Base-by-base conservation (phyloP, 2,113 vertebrate species). In the Apodemus speciosus region DNA sequence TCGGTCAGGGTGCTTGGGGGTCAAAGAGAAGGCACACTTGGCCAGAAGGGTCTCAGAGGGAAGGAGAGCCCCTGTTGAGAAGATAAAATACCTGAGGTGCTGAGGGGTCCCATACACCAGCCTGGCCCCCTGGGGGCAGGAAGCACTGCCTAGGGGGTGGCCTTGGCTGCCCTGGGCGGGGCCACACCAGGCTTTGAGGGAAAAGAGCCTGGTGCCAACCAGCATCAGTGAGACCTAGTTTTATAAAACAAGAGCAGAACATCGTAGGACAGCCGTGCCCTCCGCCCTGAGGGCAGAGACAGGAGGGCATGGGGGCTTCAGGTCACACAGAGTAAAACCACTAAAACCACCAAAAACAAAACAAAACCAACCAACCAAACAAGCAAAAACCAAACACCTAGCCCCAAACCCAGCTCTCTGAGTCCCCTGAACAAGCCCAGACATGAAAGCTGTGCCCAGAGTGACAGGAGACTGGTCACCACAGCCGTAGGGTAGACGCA, bases 61-160 rank as follows among this genome's bases (percentile, higher is more conserved):
- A 53, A 38, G n/a, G 16, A 40, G 2, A 16, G 79, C 11, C 27
- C 77, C 53, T 21, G 21, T 15, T 27, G 23, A 20, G 15, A 56
- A 27, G 58, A 62, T 10, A 83, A 89, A 66, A 73, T 43, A 79
- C 92, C 71, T 92, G 90, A 95, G 92, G 62, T 56, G 2, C 18
- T 20, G 38, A 56, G 58, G 72, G 64, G 11, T 27, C n/a, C 75
- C n/a, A 21, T 15, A 20, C 35, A 85, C 81, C 32, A 84, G 60
- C 62, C 43, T 68, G 30, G 27, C 9, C 43, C 81, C 21, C 0
- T 23, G 21, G 14, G 53, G n/a, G 53, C 68, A n/a, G 11, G 53
- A 60, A 60, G 7, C 23, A 13, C 53, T 60, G 27, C n/a, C 38
- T 25, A 38, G 25, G 77, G 77, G 38, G 53, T 58, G 13, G 79